Evolutionary conservation across 2,888 invertebrate species (phyloP).

Genomic region (Cybosia mesomella): DNA sequence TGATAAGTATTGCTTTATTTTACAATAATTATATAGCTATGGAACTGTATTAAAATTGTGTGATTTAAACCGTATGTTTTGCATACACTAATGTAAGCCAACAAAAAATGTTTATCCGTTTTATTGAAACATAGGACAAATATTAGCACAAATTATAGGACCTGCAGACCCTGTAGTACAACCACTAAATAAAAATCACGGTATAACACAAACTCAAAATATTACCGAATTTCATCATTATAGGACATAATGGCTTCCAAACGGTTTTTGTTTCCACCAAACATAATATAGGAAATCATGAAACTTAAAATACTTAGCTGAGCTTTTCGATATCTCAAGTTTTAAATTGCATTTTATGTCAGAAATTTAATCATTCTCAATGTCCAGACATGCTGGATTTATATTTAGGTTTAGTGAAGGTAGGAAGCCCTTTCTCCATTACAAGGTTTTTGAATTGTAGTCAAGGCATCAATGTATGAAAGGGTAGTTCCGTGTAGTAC

Average conservation of each 20-base stretch:
- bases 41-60: no score
- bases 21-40: no score
- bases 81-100: no score
- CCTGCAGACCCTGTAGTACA: background rate
- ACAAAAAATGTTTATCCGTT: background rate
- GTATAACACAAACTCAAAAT: background rate
- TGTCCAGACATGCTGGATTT: conserved; percentile 19
- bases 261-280: background rate
- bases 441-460: conserved; percentile 40
- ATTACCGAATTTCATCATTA: background rate
- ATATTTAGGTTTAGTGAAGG: conserved; percentile 41
- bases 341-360: background rate
- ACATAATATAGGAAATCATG: conserved; percentile 1
- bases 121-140: background rate
- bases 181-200: background rate
- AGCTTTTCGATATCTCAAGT: background rate
- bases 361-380: conserved; percentile 9
- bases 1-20: no score
- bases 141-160: background rate
- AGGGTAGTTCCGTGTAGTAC: conserved; percentile 37
- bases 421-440: conserved; percentile 43
- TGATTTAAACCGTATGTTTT: no score
- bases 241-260: background rate
- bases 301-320: background rate
- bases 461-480: conserved; percentile 32